Evolutionary conservation across 1,140 invertebrate species (phyloP), one percentile per base, ranked within the genome.

Genomic region (Ceratosolen solmsi): DNA sequence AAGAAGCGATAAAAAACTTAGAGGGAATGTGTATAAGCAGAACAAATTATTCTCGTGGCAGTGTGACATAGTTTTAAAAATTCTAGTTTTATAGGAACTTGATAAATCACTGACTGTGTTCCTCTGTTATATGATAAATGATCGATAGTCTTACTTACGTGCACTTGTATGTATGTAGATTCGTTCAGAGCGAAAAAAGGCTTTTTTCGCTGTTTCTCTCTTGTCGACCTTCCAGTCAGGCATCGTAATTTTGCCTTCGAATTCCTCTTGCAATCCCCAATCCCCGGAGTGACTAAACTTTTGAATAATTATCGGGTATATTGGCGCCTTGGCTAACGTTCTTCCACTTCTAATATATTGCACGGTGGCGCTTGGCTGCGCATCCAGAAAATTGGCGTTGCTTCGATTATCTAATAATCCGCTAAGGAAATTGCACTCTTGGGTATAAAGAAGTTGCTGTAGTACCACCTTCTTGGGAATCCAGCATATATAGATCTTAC

Each of bases 241-340:
- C n/a, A n/a, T n/a, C 0, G 8, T 51, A 54, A 73, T 54, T 54
- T 51, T 33, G 27, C 8, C 36, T 25, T 56, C 11, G 8, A 0
- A 46, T 49, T 71, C 20, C 15, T 68, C 22, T 38, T 7, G 7
- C 2, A n/a, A 15, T 2, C 17, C 13, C 30, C n/a, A 15, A 70
- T n/a, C n/a, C 38, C n/a, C 20, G 33, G 5, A 68, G 33, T 38
- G 22, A 11, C 3, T 49, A 68, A 81, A 81, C 27, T 90, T 86
- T 87, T 87, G 89, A 89, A 90, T 91, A 91, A 90, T 91, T 91
- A 89, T 87, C 83, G 84, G 82, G 87, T 88, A 88, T 87, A 89
- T 89, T 79, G 86, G 74, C 17, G 25, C 63, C 20, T 25, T 13
- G 3, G 2, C 56, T 33, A 9, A 63, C 33, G 15, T 33, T 33